These are phyloP conservation scores for Pteruthius melanotis DNA, from an alignment of 2,113 vertebrate genomes.

Conservation along the genomic window DNA sequence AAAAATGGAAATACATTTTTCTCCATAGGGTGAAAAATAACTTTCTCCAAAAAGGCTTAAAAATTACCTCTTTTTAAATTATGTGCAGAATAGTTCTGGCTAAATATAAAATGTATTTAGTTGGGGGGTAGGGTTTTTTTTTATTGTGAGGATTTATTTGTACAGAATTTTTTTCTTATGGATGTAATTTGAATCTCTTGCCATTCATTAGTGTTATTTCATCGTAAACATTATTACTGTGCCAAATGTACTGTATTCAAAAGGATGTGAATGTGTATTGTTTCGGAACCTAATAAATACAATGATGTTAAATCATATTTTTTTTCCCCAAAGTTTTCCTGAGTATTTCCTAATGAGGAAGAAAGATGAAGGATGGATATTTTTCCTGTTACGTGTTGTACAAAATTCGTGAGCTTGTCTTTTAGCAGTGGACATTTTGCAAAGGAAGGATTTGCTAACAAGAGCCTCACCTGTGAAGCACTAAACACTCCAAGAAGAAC, in stretches of 20 bases:
- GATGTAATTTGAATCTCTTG: conserved; percentile 86
- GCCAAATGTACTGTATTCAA: conserved; percentile 99
- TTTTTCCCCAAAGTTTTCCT: conserved; percentile 43
- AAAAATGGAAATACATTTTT: conserved; percentile 57
- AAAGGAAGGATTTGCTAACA: background rate
- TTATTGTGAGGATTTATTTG: conserved; percentile 93
- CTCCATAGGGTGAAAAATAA: conserved; percentile 65
- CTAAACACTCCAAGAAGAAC: background rate
- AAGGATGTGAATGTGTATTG: conserved; percentile 96
- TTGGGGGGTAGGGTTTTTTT: conserved; percentile 65
- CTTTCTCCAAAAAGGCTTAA: conserved; percentile 68
- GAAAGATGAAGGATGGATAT: background rate
- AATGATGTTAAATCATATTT: conserved; percentile 80
- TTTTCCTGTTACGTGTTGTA: background rate
- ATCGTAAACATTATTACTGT: conserved; percentile 90
- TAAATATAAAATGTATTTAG: conserved; percentile 78
- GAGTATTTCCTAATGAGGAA: conserved; percentile 24
- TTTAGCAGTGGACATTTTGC: background rate
- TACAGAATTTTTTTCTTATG: conserved; percentile 82
- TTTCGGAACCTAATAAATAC: conserved; percentile 95
- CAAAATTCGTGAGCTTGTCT: background rate
- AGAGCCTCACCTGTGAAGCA: background rate
- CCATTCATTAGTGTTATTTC: conserved; percentile 89
- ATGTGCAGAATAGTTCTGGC: conserved; percentile 81
- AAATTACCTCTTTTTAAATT: conserved; percentile 86